Conservation (phyloP, 2,113 vertebrate species). For the Serilophus lunatus region DNA sequence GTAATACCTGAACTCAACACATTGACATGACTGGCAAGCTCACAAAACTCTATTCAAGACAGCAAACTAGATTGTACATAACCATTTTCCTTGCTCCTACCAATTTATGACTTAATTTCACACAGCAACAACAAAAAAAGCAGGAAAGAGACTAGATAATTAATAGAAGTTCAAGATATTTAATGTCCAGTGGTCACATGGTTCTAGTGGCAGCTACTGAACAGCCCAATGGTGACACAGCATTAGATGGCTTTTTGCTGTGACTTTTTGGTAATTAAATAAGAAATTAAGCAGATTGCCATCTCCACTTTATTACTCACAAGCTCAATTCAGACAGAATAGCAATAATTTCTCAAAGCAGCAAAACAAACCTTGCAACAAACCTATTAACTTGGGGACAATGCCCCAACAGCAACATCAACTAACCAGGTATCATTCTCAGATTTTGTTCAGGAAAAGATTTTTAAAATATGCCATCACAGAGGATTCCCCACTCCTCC, state of each 20-base stretch:
- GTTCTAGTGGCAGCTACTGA: not conserved
- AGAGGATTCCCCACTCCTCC: not conserved
- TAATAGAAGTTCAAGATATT: not conserved
- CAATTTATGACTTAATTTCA: not conserved
- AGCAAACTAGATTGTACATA: rapidly evolving
- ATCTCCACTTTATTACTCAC: not conserved
- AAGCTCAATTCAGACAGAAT: not conserved
- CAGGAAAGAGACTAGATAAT: not conserved
- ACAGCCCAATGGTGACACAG: not conserved
- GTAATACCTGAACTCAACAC: not conserved
- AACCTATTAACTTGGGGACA: not conserved
- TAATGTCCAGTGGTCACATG: not conserved
- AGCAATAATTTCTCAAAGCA: not conserved
- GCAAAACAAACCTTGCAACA: not conserved
- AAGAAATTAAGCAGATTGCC: not conserved
- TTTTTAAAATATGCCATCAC: not conserved
- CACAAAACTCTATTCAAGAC: not conserved
- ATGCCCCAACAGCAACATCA: not conserved
- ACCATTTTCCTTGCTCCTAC: not conserved
- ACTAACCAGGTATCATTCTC: not conserved
- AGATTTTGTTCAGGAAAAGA: not conserved
- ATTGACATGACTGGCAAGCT: not conserved
- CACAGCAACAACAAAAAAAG: not conserved
- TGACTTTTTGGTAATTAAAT: not conserved
- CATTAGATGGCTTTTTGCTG: not conserved